phyloP scores from a whole-genome alignment of 2,113 vertebrate species.

The Sturnira hondurensis region DNA sequence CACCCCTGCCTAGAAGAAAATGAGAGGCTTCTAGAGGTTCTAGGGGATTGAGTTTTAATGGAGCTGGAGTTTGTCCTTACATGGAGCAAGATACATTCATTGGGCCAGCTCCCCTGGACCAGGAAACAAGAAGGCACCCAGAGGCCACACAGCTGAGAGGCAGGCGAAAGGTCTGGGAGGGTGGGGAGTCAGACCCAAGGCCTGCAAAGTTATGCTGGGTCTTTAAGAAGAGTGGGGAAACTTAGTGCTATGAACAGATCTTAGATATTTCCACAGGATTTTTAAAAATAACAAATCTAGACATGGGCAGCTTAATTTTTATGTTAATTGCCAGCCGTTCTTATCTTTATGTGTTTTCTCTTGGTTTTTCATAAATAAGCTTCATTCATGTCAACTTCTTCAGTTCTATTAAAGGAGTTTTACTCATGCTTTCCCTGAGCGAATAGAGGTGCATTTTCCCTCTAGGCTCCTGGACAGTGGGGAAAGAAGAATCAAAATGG shows the following conservation, averaged over 20 bases:
- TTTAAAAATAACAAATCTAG: not conserved
- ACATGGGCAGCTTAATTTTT: not conserved
- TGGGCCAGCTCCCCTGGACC: not conserved
- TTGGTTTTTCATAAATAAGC: not conserved
- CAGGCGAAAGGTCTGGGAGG: not conserved
- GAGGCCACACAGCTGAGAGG: not conserved
- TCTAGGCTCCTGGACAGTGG: not conserved
- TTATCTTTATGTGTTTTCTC: not conserved
- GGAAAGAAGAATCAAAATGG: not conserved
- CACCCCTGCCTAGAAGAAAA: not conserved
- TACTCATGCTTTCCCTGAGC: not conserved
- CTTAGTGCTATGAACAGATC: not conserved
- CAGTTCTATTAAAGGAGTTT: not conserved
- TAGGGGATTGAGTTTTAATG: not conserved
- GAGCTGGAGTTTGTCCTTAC: not conserved
- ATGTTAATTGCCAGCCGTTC: not conserved
- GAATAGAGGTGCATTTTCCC: not conserved
- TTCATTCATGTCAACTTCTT: not conserved
- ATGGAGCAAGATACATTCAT: not conserved
- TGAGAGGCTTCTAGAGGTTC: not conserved
- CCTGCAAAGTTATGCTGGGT: not conserved
- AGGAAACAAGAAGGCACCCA: not conserved
- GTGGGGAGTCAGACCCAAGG: not conserved
- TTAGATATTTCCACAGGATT: conserved; percentile 10
- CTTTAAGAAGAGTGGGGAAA: not conserved